Percentiles rank a stretch among this genome's conserved stretches.
These are phyloP conservation scores for Triplophysa rosa DNA, from an alignment of 2,113 vertebrate genomes.

Conservation along the genomic window DNA sequence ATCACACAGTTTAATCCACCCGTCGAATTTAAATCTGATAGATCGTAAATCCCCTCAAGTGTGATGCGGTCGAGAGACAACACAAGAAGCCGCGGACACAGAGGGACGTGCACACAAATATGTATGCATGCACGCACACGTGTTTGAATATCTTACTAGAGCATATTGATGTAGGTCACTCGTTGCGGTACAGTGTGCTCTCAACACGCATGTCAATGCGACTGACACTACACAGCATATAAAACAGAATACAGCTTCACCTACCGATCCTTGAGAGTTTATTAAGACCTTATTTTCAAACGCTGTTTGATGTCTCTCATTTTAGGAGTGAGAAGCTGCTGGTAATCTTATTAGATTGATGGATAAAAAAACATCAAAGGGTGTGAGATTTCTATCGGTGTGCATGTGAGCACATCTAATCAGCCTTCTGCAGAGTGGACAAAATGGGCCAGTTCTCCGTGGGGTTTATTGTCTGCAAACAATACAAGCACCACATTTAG, in stretches of 20 bases:
- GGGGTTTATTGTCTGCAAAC: background rate
- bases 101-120: background rate
- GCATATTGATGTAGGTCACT: conserved; percentile 11
- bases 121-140: background rate
- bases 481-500: conserved; percentile 11
- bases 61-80: conserved; percentile 14
- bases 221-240: background rate
- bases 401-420: conserved; percentile 23
- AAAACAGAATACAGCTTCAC: background rate
- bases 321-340: conserved; percentile 23
- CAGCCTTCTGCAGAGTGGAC: conserved; percentile 31
- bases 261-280: background rate
- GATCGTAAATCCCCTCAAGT: conserved; percentile 17
- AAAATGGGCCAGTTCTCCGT: conserved; percentile 22
- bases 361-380: conserved; percentile 42
- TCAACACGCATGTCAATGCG: background rate
- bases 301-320: background rate
- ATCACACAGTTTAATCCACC: conserved; percentile 5
- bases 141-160: background rate
- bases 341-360: conserved; percentile 39
- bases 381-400: conserved; percentile 41
- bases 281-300: background rate
- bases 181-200: background rate
- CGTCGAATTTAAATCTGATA: conserved; percentile 36
- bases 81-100: background rate